phyloP scores from a whole-genome alignment of 2,113 vertebrate genomes.

The Myotis yumanensis region DNA sequence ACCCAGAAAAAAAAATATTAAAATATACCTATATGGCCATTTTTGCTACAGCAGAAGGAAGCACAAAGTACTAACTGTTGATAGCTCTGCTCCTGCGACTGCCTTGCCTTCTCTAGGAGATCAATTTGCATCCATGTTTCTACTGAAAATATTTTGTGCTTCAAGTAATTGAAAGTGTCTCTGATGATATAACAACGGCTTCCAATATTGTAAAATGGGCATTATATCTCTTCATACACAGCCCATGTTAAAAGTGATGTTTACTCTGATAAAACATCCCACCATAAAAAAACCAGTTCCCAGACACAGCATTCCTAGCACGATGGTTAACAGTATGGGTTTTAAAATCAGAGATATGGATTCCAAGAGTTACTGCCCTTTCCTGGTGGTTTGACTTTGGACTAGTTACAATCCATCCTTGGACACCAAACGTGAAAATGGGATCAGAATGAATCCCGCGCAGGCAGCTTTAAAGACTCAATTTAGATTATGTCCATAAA shows the following conservation, averaged over 20 bases:
- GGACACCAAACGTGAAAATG: background rate
- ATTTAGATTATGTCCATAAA: background rate
- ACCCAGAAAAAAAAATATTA: background rate
- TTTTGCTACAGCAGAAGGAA: background rate
- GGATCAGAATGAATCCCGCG: background rate
- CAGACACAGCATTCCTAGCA: background rate
- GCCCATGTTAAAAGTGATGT: background rate
- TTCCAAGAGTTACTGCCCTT: background rate
- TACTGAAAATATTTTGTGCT: background rate
- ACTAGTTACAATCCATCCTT: background rate
- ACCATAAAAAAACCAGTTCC: background rate
- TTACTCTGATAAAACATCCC: background rate
- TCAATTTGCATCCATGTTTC: background rate
- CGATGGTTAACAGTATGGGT: background rate
- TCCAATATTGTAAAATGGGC: background rate
- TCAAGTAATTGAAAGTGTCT: slow-evolving; percentile 20
- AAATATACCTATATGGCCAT: background rate
- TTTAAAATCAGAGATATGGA: background rate
- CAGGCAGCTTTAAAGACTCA: background rate
- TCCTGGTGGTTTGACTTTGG: background rate
- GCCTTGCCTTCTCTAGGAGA: background rate
- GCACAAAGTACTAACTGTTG: background rate
- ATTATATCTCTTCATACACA: background rate
- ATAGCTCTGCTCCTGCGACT: background rate
- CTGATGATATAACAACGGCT: background rate